Evolutionary conservation across 2,797 vertebrate species (phyloP).

Genomic region (Coranthus polyacanthus): DNA sequence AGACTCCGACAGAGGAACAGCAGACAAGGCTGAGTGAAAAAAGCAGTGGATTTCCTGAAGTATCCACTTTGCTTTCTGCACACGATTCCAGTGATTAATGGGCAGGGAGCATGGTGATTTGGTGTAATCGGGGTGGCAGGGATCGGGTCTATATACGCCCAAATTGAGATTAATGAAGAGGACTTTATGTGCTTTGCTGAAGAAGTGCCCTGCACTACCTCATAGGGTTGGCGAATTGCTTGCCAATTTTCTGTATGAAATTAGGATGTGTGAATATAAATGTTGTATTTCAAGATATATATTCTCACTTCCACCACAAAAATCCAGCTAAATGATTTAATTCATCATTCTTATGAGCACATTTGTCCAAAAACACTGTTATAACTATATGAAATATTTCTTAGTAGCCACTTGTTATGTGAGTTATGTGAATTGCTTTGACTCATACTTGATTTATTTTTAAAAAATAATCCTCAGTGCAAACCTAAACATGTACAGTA

Average conservation of each 20-base stretch:
- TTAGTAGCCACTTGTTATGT: constrained; percentile 5
- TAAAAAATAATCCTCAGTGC: background rate
- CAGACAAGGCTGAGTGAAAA: constrained; percentile 28
- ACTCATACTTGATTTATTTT: constrained; percentile 12
- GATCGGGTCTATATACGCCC: constrained; percentile 41
- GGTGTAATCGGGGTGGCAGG: constrained; percentile 54
- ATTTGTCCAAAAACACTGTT: constrained; percentile 11
- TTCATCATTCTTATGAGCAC: background rate
- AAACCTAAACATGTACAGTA: constrained; percentile 6
- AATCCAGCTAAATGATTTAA: constrained; percentile 3
- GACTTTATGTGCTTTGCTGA: constrained; percentile 24
- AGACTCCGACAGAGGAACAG: constrained; percentile 18
- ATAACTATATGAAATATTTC: constrained; percentile 9
- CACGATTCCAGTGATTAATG: constrained; percentile 62
- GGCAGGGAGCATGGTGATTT: constrained; percentile 44
- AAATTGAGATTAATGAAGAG: constrained; percentile 62
- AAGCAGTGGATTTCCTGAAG: constrained; percentile 53
- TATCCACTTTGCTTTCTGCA: constrained; percentile 52
- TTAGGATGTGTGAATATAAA: constrained; percentile 18
- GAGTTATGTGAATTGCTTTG: constrained; percentile 1
- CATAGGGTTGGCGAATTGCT: constrained; percentile 20
- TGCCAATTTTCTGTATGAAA: constrained; percentile 43
- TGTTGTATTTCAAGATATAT: constrained; percentile 18
- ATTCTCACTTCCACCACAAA: background rate
- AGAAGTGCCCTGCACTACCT: constrained; percentile 49